A percentile compares a stretch with the other conserved stretches of the same genome.
These are phyloP conservation scores for Petrocephalus schoutedeni DNA, from an alignment of 2,797 vertebrate species.

Conservation along the genomic window DNA sequence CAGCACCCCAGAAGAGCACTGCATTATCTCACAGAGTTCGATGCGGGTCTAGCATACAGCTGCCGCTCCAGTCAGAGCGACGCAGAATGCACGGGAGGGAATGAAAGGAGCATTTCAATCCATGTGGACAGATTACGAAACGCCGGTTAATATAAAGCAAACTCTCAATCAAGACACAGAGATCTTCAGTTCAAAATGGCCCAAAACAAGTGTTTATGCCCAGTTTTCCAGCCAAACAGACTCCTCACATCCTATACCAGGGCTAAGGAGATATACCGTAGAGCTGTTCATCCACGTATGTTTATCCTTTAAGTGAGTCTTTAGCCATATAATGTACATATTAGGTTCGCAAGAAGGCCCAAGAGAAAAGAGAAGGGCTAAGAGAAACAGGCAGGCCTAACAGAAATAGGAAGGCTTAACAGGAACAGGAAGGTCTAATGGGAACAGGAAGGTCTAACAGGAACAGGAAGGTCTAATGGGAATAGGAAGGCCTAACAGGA, in stretches of 20 bases:
- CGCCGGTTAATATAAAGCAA: too few species aligned
- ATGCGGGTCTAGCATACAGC: background rate
- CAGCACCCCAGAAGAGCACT: background rate
- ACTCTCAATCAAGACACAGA: too few species aligned
- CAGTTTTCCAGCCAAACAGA: background rate
- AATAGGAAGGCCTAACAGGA: background rate
- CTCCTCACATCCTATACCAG: background rate
- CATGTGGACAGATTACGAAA: too few species aligned
- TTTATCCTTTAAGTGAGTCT: background rate
- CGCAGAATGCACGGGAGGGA: too few species aligned
- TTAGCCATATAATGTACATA: background rate
- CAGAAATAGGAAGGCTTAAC: background rate
- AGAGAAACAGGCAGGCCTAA: background rate
- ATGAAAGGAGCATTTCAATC: too few species aligned
- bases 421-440: background rate
- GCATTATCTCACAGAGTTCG: background rate
- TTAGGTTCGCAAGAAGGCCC: background rate
- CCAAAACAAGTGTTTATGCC: too few species aligned
- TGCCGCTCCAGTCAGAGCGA: too few species aligned
- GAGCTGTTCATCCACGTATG: background rate
- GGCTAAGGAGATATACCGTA: background rate
- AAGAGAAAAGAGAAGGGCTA: background rate
- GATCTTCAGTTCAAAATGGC: too few species aligned
- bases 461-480: background rate
- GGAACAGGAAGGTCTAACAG: background rate